These are phyloP conservation scores for Microcebus lehilahytsara DNA, from an alignment of 2,113 vertebrate species.

Conservation along the genomic window DNA sequence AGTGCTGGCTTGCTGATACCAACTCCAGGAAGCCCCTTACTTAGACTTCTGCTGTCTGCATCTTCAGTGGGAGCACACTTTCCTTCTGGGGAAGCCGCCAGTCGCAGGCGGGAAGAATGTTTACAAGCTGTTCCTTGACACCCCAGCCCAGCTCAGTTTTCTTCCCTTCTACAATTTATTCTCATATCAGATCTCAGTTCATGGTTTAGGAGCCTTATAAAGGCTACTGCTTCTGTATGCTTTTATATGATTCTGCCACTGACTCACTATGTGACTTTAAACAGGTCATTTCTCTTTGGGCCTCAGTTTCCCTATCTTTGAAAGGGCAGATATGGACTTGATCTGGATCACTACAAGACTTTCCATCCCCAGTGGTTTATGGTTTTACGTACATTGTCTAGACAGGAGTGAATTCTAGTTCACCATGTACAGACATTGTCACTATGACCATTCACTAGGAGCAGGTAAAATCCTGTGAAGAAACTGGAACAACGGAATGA, in stretches of 20 bases:
- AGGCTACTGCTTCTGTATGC: not conserved
- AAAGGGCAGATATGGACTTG: not conserved
- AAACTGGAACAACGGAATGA: fast-evolving
- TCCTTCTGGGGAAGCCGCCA: too few relatives aligned
- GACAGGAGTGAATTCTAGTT: not conserved
- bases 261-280: not conserved
- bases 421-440: not conserved
- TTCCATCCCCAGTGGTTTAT: not conserved
- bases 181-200: not conserved
- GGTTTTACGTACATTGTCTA: not conserved
- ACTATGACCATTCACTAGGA: not conserved
- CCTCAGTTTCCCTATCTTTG: not conserved
- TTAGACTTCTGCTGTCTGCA: fast-evolving
- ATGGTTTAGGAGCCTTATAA: not conserved
- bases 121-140: too few relatives aligned
- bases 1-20: fast-evolving
- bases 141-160: not conserved
- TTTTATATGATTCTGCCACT: not conserved
- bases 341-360: not conserved
- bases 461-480: not conserved
- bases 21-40: not conserved
- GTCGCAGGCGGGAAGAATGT: too few relatives aligned
- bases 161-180: not conserved
- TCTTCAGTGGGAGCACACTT: fast-evolving
- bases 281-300: not conserved